Percentiles rank a stretch among this genome's conserved stretches.
Evolutionary conservation across 2,113 vertebrate species (phyloP).

Genomic region (Ctenomys sociabilis): DNA sequence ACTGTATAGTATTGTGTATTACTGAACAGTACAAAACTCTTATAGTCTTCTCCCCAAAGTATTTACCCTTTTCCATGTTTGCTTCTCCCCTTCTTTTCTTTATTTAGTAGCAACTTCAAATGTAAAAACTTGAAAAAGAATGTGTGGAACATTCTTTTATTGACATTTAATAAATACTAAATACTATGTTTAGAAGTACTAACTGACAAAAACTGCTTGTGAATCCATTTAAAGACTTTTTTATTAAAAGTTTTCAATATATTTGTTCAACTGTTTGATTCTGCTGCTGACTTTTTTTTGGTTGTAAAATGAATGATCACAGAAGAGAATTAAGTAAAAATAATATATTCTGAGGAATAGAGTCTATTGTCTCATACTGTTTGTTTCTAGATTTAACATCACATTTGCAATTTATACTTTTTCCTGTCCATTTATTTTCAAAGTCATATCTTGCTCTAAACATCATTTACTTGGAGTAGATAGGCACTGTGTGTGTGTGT

Average conservation of each 20-base stretch:
- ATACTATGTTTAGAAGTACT: slow-evolving; percentile 12
- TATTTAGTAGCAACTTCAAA: slow-evolving; percentile 12
- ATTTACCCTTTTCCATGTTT: slow-evolving; percentile 17
- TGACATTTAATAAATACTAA: slow-evolving; percentile 31
- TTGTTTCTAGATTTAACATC: slow-evolving; percentile 44
- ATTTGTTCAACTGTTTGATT: slow-evolving; percentile 50
- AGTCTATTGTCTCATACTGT: slow-evolving; percentile 35
- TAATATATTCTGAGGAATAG: neutral
- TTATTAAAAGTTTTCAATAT: slow-evolving; percentile 20
- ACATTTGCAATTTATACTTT: slow-evolving; percentile 14
- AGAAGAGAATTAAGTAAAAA: slow-evolving; percentile 41
- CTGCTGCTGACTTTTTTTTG: slow-evolving; percentile 47
- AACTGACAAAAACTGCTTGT: neutral
- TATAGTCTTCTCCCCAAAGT: neutral
- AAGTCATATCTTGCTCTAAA: slow-evolving; percentile 56
- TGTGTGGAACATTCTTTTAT: neutral
- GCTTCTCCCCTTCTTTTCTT: neutral
- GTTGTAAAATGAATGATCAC: slow-evolving; percentile 69
- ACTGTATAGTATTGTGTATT: neutral
- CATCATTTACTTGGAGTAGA: neutral
- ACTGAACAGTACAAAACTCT: slow-evolving; percentile 25
- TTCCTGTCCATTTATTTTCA: slow-evolving; percentile 63
- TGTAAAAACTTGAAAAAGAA: slow-evolving; percentile 4
- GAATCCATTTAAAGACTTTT: neutral
- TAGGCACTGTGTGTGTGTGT: neutral